Conservation (phyloP, 1,140 invertebrate species). For the Riptortus pedestris region DNA sequence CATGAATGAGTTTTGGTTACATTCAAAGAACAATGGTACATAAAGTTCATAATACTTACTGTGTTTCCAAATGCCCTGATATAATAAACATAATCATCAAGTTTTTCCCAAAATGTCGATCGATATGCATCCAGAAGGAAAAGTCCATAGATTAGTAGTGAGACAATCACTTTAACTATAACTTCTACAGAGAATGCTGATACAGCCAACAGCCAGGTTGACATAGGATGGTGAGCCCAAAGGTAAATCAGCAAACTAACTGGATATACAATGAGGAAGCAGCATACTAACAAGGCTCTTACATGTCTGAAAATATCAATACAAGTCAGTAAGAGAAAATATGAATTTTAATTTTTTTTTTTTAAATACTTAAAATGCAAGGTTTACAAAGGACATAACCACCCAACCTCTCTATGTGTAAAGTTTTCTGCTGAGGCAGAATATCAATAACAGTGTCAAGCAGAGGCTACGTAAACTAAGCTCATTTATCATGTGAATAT, state of each 20-base stretch:
- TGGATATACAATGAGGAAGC: constrained; percentile 71
- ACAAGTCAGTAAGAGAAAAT: not conserved
- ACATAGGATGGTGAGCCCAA: constrained; percentile 73
- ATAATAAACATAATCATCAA: constrained; percentile 92
- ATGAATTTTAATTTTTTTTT: not conserved
- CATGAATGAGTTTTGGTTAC: not conserved
- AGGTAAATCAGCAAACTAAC: constrained; percentile 62
- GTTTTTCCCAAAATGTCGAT: constrained; percentile 82
- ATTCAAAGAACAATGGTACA: not conserved
- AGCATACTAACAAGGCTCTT: constrained; percentile 69
- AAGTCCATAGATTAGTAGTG: constrained; percentile 75
- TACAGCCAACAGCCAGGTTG: constrained; percentile 83
- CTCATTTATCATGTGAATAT: no score
- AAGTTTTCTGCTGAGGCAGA: no score
- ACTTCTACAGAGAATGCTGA: constrained; percentile 82
- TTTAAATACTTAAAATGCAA: no score
- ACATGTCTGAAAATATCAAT: constrained; percentile 45
- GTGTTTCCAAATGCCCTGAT: constrained; percentile 80
- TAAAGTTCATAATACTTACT: constrained; percentile 35
- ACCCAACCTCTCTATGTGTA: no score
- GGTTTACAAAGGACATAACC: no score
- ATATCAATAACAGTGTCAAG: no score
- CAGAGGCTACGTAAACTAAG: no score
- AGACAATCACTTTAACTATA: constrained; percentile 63
- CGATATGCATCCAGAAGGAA: constrained; percentile 79